Conservation (phyloP, 2,888 invertebrate genomes). For the Hedya salicella region DNA sequence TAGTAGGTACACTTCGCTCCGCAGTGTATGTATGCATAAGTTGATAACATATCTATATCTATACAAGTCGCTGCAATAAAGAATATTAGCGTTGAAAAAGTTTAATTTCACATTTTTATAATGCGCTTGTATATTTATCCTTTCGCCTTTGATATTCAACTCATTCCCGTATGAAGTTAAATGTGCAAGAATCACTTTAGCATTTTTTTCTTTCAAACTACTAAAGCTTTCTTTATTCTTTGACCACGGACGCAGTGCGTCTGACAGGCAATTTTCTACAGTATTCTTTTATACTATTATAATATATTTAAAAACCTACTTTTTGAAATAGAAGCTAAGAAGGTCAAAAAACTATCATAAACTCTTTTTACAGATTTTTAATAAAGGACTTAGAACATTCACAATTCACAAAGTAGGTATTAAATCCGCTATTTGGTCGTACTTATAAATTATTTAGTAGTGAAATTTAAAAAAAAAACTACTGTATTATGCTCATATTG, state of each 20-base stretch:
- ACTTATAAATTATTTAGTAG: too few relatives aligned
- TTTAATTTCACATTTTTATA: background rate
- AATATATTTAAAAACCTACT: constrained; percentile 15
- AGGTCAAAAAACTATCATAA: background rate
- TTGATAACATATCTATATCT: background rate
- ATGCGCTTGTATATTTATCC: background rate
- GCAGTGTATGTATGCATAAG: too few relatives aligned
- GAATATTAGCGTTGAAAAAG: background rate
- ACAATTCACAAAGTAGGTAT: too few relatives aligned
- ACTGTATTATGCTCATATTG: too few relatives aligned
- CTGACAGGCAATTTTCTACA: constrained; percentile 78
- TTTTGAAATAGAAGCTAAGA: background rate
- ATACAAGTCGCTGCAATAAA: background rate
- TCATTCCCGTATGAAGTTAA: constrained; percentile 26
- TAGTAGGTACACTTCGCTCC: too few relatives aligned
- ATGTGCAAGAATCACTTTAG: constrained; percentile 48
- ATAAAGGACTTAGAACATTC: background rate
- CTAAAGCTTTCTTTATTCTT: constrained; percentile 65
- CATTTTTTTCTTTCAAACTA: constrained; percentile 52
- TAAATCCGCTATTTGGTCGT: too few relatives aligned
- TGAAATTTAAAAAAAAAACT: too few relatives aligned
- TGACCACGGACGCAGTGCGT: constrained; percentile 65
- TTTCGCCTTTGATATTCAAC: constrained; percentile 16
- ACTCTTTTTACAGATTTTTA: background rate
- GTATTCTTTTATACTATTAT: constrained; percentile 52